A percentile compares a stretch with the other conserved stretches of the same genome.
phyloP scores from a whole-genome alignment of 2,797 vertebrate species.

The Champsocephalus gunnari region DNA sequence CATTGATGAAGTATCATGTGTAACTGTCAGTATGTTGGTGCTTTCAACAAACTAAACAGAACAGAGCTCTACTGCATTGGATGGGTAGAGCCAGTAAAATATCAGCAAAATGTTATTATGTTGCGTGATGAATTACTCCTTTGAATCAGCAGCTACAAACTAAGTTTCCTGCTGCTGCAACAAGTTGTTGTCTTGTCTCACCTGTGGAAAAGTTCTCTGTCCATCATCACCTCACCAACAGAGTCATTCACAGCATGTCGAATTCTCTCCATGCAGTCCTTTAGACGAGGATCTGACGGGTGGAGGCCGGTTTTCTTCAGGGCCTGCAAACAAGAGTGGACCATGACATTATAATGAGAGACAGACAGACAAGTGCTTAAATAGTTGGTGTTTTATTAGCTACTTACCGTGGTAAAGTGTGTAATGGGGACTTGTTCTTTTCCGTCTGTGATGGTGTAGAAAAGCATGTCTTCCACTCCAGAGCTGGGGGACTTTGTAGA shows the following conservation, averaged over 20 bases:
- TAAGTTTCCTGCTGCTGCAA: background rate
- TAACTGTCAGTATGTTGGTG: background rate
- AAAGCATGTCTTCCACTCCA: constrained; percentile 89
- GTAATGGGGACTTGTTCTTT: constrained; percentile 88
- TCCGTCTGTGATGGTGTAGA: constrained; percentile 91
- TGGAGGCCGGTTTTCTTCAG: constrained; percentile 88
- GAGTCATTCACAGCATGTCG: constrained; percentile 79
- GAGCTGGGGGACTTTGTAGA: constrained; percentile 75
- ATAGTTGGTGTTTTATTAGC: background rate
- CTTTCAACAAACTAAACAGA: background rate
- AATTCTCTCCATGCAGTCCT: constrained; percentile 87
- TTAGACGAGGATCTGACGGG: constrained; percentile 89
- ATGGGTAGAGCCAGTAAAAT: background rate
- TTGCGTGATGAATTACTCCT: background rate
- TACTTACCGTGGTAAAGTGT: constrained; percentile 87
- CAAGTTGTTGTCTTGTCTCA: constrained; percentile 55
- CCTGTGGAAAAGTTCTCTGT: constrained; percentile 89
- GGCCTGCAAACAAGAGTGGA: constrained; percentile 72
- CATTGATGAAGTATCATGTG: background rate
- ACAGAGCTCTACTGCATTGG: background rate
- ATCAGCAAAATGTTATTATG: background rate
- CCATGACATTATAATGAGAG: background rate
- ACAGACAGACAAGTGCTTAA: background rate
- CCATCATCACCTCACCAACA: constrained; percentile 85
- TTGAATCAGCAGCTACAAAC: background rate